These are phyloP conservation scores for Apostichopus japonicus DNA, from an alignment of 35 echinoderm and acorn worm species.

Conservation along the genomic window DNA sequence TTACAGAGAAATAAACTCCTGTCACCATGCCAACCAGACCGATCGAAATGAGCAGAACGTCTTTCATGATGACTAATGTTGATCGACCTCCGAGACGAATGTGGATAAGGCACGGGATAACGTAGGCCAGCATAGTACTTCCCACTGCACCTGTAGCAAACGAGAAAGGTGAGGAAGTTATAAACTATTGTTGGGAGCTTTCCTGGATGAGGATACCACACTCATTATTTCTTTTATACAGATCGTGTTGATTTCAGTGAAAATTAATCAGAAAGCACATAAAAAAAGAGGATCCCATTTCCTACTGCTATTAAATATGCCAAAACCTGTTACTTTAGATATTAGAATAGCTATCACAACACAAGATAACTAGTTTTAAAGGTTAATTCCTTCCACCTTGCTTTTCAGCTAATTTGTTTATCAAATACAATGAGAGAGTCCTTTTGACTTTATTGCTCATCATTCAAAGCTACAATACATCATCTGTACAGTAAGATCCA, in stretches of 20 bases:
- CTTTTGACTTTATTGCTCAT: no score
- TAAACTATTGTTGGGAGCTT: neutral
- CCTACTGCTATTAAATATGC: no score
- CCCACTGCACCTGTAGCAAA: slow-evolving; percentile 75
- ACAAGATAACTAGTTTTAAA: no score
- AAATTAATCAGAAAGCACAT: no score
- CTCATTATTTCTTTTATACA: neutral
- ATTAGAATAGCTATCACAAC: no score
- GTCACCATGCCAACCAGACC: slow-evolving; percentile 68
- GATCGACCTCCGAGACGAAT: slow-evolving; percentile 50
- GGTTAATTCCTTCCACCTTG: no score
- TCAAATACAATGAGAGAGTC: no score
- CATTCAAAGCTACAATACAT: no score
- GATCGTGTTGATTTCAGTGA: neutral
- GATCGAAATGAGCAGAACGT: slow-evolving; percentile 72
- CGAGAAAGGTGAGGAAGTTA: neutral
- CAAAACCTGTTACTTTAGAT: no score
- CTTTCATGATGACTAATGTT: slow-evolving; percentile 50
- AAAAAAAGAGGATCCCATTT: no score
- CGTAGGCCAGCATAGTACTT: slow-evolving; percentile 73
- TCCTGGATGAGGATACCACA: neutral
- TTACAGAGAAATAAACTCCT: slow-evolving; percentile 66
- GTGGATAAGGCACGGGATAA: slow-evolving; percentile 73
- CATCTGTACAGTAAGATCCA: no score
- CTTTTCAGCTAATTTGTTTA: no score